Evolutionary conservation across 1,140 invertebrate genomes (phyloP).

Genomic region (Ptiloglossa arizonensis): DNA sequence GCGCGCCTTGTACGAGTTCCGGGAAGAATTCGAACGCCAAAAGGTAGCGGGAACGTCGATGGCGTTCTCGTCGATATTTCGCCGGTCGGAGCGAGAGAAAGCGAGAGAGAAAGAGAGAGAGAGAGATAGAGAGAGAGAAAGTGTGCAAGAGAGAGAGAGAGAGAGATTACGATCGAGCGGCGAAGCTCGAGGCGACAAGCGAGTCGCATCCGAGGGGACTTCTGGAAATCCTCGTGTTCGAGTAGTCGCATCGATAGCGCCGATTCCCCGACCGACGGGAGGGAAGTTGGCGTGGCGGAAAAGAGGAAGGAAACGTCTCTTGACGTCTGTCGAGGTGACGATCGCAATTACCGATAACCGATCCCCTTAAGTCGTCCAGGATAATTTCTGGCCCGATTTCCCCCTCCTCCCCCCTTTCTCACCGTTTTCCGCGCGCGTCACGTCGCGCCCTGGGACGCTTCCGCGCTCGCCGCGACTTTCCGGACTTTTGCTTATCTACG

Average conservation of each 20-base stretch:
- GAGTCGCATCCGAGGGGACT: slow-evolving; percentile 23
- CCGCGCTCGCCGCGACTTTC: not conserved
- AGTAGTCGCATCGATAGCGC: slow-evolving; percentile 14
- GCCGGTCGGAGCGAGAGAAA: too few species aligned
- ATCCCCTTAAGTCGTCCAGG: slow-evolving; percentile 18
- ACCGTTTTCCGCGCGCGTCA: not conserved
- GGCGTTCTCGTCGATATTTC: slow-evolving; percentile 7
- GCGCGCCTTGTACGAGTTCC: not conserved
- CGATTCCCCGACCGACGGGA: not conserved
- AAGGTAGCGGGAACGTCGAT: not conserved
- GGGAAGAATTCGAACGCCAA: not conserved
- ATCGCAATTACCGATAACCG: slow-evolving; percentile 52
- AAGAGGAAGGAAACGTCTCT: slow-evolving; percentile 43
- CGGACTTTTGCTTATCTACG: slow-evolving; percentile 26
- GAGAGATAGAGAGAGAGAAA: too few species aligned
- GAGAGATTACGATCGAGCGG: slow-evolving; percentile 30
- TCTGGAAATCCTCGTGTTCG: slow-evolving; percentile 25
- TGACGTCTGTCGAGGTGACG: slow-evolving; percentile 33
- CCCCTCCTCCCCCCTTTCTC: not conserved
- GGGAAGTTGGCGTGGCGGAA: slow-evolving; percentile 30
- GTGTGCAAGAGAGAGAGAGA: too few species aligned
- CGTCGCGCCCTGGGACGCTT: not conserved
- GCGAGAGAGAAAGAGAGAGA: too few species aligned
- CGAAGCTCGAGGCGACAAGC: slow-evolving; percentile 24
- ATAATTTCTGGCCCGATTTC: slow-evolving; percentile 34